Conservation (phyloP, 2,888 invertebrate species). For the Leptinotarsa juncta region DNA sequence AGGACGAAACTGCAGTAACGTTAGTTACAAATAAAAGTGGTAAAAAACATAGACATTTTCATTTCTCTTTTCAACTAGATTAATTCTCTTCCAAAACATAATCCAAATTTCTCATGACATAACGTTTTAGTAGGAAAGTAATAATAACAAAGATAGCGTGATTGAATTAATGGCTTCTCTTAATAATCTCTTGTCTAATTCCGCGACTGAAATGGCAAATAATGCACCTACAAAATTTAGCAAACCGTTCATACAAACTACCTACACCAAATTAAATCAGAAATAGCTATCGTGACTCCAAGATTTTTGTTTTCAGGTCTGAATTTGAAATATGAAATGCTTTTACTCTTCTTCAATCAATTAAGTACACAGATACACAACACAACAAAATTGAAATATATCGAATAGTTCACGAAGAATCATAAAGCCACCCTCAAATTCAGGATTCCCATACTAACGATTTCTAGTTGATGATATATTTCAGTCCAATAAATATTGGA, state of each 20-base stretch:
- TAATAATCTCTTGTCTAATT: conserved; percentile 34
- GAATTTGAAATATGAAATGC: background rate
- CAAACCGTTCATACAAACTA: background rate
- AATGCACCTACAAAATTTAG: conserved; percentile 27
- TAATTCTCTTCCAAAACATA: background rate
- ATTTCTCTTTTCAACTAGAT: no score
- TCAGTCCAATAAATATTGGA: background rate
- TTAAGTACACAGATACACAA: no score
- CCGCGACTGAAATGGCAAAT: conserved; percentile 36
- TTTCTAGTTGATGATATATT: no score
- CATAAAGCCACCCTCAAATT: no score
- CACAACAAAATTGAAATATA: no score
- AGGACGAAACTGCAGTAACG: no score
- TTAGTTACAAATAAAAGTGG: no score
- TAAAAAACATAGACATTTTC: no score
- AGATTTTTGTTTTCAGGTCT: background rate
- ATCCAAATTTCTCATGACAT: background rate
- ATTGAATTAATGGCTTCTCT: conserved; percentile 34
- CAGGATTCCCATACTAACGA: no score
- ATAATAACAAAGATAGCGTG: conserved; percentile 34
- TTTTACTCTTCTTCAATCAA: no score
- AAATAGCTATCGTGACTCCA: background rate
- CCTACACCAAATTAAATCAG: background rate
- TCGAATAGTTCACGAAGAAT: no score
- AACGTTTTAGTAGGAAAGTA: conserved; percentile 11